Evolutionary conservation across 2,888 invertebrate genomes (phyloP), one percentile per base, ranked within the genome.

Genomic region (Diplolepis rosae): DNA sequence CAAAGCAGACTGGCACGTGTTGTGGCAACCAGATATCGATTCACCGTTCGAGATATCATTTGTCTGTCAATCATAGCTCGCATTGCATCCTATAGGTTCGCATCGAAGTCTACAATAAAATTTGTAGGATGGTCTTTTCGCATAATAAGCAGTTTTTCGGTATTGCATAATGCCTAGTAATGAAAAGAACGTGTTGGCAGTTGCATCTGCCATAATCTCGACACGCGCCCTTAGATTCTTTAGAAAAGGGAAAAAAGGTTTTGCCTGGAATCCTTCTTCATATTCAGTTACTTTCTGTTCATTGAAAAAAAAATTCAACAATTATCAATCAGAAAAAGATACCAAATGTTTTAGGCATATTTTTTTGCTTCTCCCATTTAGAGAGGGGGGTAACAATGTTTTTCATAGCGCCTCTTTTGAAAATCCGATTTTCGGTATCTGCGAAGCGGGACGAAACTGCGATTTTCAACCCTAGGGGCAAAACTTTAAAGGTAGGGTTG

Each of bases 11-110:
- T 68, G 32, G 61, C 72, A 72, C 73, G 71, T 69, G 72, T 72
- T 56, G 66, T 51, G 45, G 22, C 54, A 69, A 80, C 77, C 78
- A 79, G 77, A 80, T 79, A 79, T 80, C 77, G 79, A 80, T 80
- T 82, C 79, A 80, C 78, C 79, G 75, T 73, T 77, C 65, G 50
- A 80, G 77, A 82, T 80, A 78, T 77, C 76, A 77, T 78, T 79
- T 79, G 71, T 77, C 72, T 72, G 78, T 80, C 81, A 77, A 77
- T 81, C 77, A 78, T 13, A 68, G 72, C 69, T 81, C 79, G 69
- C 66, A 67, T 81, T 79, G 75, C 79, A 67, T 69, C 48, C 48
- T 68, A 52, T 35, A 66, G 56, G 61, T 70, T 68, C 68, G 42
- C 4, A 35, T 18, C 22, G 18, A 18, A 18, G 45, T 45, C 15